phyloP scores from a whole-genome alignment of 2,113 vertebrate genomes.

The Smithornis capensis region DNA sequence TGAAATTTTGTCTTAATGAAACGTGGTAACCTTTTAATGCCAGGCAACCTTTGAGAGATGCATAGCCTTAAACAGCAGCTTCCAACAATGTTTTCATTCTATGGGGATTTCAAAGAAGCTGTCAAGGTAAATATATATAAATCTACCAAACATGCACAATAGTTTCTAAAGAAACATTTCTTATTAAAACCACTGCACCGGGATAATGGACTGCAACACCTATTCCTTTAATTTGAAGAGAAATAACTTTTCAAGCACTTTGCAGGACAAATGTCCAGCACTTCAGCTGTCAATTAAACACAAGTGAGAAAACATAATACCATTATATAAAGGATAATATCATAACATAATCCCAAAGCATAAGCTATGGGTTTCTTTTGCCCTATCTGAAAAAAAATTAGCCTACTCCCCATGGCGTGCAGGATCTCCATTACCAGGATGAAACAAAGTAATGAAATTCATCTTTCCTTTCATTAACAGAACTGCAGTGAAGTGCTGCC shows the following conservation, averaged over 20 bases:
- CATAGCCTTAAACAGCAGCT: neutral
- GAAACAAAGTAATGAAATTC: neutral
- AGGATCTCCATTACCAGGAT: neutral
- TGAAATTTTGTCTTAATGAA: neutral
- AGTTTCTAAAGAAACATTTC: neutral
- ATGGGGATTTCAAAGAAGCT: neutral
- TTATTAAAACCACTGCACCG: neutral
- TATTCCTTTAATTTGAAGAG: neutral
- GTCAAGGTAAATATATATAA: neutral
- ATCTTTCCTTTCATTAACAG: neutral
- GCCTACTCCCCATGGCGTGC: neutral
- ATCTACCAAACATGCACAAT: neutral
- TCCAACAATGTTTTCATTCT: neutral
- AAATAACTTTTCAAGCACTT: neutral
- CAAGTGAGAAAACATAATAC: neutral
- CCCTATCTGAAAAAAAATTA: neutral
- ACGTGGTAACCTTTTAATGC: neutral
- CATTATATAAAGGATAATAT: neutral
- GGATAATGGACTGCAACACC: neutral
- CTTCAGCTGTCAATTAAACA: neutral
- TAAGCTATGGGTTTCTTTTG: neutral
- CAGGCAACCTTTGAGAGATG: neutral
- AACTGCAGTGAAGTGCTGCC: neutral
- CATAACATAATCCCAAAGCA: neutral
- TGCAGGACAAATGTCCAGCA: neutral